Conservation (phyloP, 2,888 invertebrate species). For the Aphodius sticticus region DNA sequence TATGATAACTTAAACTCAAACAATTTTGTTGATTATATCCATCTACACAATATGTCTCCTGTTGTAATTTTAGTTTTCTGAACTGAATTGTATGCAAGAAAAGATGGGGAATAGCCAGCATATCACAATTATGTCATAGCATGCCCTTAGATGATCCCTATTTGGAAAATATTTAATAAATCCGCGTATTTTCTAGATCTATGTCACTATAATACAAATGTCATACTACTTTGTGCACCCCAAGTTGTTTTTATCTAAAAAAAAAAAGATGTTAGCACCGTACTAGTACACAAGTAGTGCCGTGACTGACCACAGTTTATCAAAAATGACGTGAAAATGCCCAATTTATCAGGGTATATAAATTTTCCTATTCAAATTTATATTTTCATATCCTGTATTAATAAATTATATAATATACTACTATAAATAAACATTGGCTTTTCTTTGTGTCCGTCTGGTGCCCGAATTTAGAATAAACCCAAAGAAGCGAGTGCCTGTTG, state of each 20-base stretch:
- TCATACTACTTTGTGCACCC: background rate
- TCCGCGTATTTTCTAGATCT: background rate
- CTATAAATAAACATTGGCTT: background rate
- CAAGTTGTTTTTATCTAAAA: background rate
- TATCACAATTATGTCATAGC: background rate
- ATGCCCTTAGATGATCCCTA: background rate
- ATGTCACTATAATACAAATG: background rate
- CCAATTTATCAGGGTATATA: constrained; percentile 1
- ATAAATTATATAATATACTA: background rate
- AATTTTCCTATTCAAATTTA: background rate
- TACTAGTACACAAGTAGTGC: too few species aligned
- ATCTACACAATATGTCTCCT: background rate
- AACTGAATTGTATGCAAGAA: background rate
- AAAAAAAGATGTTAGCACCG: too few species aligned
- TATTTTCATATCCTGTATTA: constrained; percentile 9
- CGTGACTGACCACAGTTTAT: background rate
- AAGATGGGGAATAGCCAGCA: background rate
- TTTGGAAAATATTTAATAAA: background rate
- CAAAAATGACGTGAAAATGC: background rate
- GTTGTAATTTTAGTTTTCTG: background rate
- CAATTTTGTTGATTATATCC: background rate
- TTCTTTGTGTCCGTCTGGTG: too few species aligned
- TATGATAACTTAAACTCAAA: too few species aligned
- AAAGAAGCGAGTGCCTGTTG: too few species aligned
- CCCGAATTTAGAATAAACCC: too few species aligned